Evolutionary conservation across 2,797 vertebrate species (phyloP).

Genomic region (Perodicticus potto): DNA sequence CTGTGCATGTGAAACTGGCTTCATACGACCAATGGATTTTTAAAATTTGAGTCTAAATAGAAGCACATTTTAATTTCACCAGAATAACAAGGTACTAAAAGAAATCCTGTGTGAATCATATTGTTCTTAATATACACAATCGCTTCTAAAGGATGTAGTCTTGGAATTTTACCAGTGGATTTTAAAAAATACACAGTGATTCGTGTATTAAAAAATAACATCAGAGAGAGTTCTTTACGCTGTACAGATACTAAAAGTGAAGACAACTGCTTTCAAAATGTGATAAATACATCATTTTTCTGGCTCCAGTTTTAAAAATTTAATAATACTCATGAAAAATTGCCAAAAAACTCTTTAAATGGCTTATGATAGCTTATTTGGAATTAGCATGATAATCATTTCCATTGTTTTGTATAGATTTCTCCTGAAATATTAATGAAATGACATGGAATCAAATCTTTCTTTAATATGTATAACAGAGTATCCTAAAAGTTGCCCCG

Average conservation of each 20-base stretch:
- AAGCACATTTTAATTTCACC: conserved; percentile 11
- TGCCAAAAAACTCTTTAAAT: background rate
- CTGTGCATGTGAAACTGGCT: background rate
- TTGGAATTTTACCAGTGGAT: background rate
- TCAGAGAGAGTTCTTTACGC: background rate
- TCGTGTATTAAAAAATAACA: background rate
- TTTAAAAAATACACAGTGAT: background rate
- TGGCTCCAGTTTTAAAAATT: background rate
- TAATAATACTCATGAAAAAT: background rate
- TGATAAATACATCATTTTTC: background rate
- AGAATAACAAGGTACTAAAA: background rate
- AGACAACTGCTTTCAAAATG: background rate
- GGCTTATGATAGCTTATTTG: background rate
- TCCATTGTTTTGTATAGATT: background rate
- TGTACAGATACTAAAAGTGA: background rate
- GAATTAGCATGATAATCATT: background rate
- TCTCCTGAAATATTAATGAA: background rate
- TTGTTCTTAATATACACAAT: background rate
- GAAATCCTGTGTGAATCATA: background rate
- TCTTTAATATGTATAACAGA: background rate
- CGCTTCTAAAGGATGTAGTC: background rate
- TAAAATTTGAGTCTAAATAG: background rate
- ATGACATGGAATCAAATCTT: background rate
- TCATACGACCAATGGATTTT: background rate
- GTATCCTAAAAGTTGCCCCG: too few relatives aligned